Conservation (phyloP, 1,140 invertebrate genomes). For the Drosophila athabasca region DNA sequence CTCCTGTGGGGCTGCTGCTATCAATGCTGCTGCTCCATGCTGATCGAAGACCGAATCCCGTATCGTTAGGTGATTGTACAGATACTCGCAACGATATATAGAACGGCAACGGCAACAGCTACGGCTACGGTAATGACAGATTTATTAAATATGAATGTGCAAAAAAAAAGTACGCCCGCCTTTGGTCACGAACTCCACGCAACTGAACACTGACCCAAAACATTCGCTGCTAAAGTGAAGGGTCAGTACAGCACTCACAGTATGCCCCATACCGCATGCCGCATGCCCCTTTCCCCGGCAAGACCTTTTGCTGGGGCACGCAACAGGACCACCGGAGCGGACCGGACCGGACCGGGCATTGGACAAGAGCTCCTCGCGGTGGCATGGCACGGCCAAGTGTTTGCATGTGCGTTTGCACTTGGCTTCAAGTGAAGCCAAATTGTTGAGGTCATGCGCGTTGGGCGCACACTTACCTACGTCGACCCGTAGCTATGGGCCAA, state of each 20-base stretch:
- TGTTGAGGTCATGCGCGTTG: conserved; percentile 80
- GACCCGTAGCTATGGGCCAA: conserved; percentile 45
- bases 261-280: conserved; percentile 8
- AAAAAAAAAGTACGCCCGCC: conserved; percentile 63
- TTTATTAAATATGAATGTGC: conserved; percentile 62
- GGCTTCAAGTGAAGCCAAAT: conserved; percentile 70
- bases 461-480: conserved; percentile 58
- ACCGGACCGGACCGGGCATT: not conserved
- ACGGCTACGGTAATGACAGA: conserved; percentile 20
- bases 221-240: conserved; percentile 54
- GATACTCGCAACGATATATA: conserved; percentile 1
- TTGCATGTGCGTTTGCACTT: conserved; percentile 71
- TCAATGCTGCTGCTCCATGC: conserved; percentile 40
- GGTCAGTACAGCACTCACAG: conserved; percentile 53
- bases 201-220: conserved; percentile 78
- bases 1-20: conserved; percentile 29
- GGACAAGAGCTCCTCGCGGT: conserved; percentile 7
- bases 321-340: conserved; percentile 57
- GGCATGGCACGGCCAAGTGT: conserved; percentile 7
- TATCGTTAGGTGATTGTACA: too few species aligned
- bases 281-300: conserved; percentile 20
- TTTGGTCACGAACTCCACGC: conserved; percentile 76
- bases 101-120: conserved; percentile 11
- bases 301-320: conserved; percentile 51
- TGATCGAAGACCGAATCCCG: conserved; percentile 21